Base-by-base conservation (phyloP, 1,140 invertebrate genomes). In the Ips nitidus region DNA sequence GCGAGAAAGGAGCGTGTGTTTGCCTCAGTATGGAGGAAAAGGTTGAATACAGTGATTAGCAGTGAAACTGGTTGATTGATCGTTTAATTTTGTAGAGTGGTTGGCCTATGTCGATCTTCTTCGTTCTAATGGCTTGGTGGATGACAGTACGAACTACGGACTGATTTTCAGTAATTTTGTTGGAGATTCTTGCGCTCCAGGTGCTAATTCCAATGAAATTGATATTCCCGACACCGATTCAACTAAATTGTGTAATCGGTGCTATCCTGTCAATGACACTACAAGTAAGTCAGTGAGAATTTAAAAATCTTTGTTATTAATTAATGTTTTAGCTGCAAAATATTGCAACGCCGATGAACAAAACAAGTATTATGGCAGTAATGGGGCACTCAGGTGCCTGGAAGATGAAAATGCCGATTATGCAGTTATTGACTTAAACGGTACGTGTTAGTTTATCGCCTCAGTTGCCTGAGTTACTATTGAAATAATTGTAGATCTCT, bases 321-420 rank as follows among this genome's bases (percentile, higher is more conserved):
- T 50, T 71, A 50, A 3, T 50, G 22, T 69, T 74, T 71, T 72
- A 75, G 74, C 74, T 67, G 52, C 60, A 0, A 63, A 62, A 6
- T 73, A 70, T 41, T 85, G 84, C 60, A 75, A 79, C 22, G 81
- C 80, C 3, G 80, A 83, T 74, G 0, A 22, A 6, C 77, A 75
- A 1, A 89, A 88, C 75, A 66, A 74, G 57, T 92, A 85, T 80
- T 90, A 86, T 75, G 89, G 89, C 1, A 87, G 88, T 79, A 82
- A 84, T 43, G 88, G 88, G 6, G 84, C 86, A 1, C 70, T 90
- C 2, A 76, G 78, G 2, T 90, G 89, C 74, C 76, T 90, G 0
- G 75, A 74, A 0, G 78, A 83, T 52, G 79, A 80, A 2, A 75
- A 76, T 45, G 87, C 84, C 1, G 84, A 89, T 73, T 83, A 90